Base-by-base conservation (phyloP, 1,140 invertebrate species). In the Delia radicum region DNA sequence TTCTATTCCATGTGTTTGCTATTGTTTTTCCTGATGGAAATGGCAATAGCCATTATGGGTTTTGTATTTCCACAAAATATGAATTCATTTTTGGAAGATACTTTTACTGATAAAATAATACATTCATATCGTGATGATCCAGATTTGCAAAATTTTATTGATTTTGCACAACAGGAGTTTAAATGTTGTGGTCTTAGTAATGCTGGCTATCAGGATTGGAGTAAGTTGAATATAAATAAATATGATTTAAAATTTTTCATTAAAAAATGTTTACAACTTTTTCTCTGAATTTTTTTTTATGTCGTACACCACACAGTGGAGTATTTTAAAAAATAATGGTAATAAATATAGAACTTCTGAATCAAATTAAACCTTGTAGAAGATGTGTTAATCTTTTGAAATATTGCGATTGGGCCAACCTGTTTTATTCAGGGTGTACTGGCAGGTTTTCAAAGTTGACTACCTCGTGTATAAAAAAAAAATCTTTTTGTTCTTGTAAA, bases 161-260 rank as follows among this genome's bases (percentile, higher is more conserved):
- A 98, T 86, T 96, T 96, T 89, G 93, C 95, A 21, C 96, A 98
- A 86, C 93, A 95, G 88, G 93, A 96, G 93, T 96, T 97, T 81
- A 91, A 92, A 79, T 98, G 96, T 83, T 98, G 96, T 86, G 96
- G 96, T 8, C 87, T 98, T 0, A 95, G 94, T 67, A 93, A 94
- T 77, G 92, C 94, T 80, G 95, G 95, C 10, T 97, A 96, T 86
- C 92, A 94, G 88, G 96, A 97, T 87, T 98, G 96, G 96, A 89
- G 88, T 83, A 55, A 79, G 81, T 77, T 69, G 4, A 55, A 4
- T 33, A 10, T 33, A 65, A 27, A 55, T 21, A 21, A 55, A 3
- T 13, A 3, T 55, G 18, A 3, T 29, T 67, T 65, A 62, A 31
- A 12, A 21, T 77, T 28, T 48, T 55, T n/a, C n/a, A n/a, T n/a